phyloP scores from a whole-genome alignment of 2,888 invertebrate species.

The Meteorus colon region DNA sequence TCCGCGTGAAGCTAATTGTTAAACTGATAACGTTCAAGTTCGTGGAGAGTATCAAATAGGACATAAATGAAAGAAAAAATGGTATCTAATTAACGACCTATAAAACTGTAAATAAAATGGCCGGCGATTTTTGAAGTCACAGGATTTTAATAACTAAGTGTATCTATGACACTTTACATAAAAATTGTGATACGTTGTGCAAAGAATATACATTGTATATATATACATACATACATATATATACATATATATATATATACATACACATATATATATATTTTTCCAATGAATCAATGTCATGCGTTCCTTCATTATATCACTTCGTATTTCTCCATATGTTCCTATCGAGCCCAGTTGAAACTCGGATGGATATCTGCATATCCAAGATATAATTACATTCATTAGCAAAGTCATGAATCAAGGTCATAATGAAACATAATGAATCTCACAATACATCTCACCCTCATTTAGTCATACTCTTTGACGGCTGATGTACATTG shows the following conservation, averaged over 20 bases:
- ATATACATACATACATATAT: conserved; percentile 40
- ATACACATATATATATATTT: conserved; percentile 54
- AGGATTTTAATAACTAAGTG: not conserved
- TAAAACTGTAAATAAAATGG: not conserved
- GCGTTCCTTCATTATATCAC: conserved; percentile 29
- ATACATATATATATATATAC: conserved; percentile 16
- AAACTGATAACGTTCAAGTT: not conserved
- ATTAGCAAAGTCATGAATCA: not conserved
- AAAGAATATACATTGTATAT: conserved; percentile 49
- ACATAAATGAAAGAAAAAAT: not conserved
- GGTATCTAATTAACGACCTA: not conserved
- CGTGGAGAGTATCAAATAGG: not conserved
- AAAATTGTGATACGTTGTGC: conserved; percentile 58
- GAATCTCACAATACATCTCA: too few relatives aligned
- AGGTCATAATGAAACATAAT: not conserved
- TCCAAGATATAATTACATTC: conserved; percentile 7
- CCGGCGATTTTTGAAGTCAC: not conserved
- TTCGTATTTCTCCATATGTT: conserved; percentile 4
- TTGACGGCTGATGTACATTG: not conserved
- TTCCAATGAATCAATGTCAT: conserved; percentile 48
- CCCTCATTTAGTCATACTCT: too few relatives aligned
- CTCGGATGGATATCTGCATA: not conserved
- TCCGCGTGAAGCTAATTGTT: not conserved
- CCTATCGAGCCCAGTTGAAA: not conserved
- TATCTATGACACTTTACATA: conserved; percentile 51